Conservation (phyloP, 92 coral and sea anemone genomes). For the Phymanthus crucifer region DNA sequence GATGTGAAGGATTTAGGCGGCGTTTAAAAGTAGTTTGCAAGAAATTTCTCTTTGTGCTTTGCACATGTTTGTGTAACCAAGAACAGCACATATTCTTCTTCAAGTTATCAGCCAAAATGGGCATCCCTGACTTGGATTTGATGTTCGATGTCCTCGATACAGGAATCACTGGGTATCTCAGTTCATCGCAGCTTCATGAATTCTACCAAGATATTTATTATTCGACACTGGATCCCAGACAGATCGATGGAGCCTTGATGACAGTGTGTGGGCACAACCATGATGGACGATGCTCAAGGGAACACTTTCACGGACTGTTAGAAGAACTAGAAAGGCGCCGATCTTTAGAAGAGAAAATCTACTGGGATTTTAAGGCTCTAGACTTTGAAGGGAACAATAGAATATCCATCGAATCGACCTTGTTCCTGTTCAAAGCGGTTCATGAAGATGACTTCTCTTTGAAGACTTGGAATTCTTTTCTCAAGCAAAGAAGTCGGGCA, state of each 20-base stretch:
- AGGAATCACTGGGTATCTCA: constrained; percentile 68
- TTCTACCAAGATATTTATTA: constrained; percentile 79
- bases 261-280: constrained; percentile 79
- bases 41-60: not conserved
- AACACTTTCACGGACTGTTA: constrained; percentile 71
- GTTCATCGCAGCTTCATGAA: constrained; percentile 75
- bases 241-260: constrained; percentile 79
- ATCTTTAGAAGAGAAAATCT: constrained; percentile 84
- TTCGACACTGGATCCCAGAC: constrained; percentile 72
- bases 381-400: constrained; percentile 85
- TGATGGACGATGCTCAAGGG: constrained; percentile 81
- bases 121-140: constrained; percentile 86
- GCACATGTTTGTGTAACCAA: constrained; percentile 34
- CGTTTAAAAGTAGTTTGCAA: not conserved
- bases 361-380: constrained; percentile 90
- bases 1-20: not conserved
- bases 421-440: constrained; percentile 87
- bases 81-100: not conserved
- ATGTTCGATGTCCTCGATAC: constrained; percentile 95
- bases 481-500: constrained; percentile 58
- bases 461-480: constrained; percentile 79
- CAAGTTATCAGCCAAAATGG: constrained; percentile 61
- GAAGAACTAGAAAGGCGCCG: constrained; percentile 83
- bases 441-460: constrained; percentile 88
- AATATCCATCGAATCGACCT: constrained; percentile 80